A percentile compares a stretch with the other conserved stretches of the same genome.
Conservation (phyloP, 2,113 vertebrate genomes). For the Antigone vipio region DNA sequence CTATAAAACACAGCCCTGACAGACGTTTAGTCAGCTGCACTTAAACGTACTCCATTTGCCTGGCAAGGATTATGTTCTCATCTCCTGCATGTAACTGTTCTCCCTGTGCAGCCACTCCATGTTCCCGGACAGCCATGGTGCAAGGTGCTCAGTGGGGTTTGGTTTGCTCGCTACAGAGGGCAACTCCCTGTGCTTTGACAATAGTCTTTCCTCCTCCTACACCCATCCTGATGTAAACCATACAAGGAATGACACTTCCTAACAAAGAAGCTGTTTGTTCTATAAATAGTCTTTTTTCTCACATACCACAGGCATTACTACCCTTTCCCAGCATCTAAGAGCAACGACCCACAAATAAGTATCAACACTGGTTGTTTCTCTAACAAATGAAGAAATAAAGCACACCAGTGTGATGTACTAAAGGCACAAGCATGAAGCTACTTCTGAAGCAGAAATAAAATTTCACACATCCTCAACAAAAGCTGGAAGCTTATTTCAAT, state of each 20-base stretch:
- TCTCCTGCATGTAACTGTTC: neutral
- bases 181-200: neutral
- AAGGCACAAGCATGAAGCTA: neutral
- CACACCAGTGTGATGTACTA: fast-evolving
- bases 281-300: neutral
- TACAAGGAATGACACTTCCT: neutral
- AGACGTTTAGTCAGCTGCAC: neutral
- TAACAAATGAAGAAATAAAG: neutral
- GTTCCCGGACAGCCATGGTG: neutral
- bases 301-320: neutral
- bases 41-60: fast-evolving
- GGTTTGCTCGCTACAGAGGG: neutral
- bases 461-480: neutral
- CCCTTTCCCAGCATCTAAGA: neutral
- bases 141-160: neutral
- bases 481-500: neutral
- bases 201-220: neutral
- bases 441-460: neutral
- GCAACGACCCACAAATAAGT: neutral
- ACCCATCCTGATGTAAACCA: neutral
- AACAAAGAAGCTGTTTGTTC: neutral
- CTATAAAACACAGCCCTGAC: neutral
- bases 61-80: neutral
- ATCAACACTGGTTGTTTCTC: neutral
- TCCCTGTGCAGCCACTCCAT: neutral